Evolutionary conservation across 1,140 invertebrate genomes (phyloP), one percentile per base, ranked within the genome.

Genomic region (Lasaia peninsularis): DNA sequence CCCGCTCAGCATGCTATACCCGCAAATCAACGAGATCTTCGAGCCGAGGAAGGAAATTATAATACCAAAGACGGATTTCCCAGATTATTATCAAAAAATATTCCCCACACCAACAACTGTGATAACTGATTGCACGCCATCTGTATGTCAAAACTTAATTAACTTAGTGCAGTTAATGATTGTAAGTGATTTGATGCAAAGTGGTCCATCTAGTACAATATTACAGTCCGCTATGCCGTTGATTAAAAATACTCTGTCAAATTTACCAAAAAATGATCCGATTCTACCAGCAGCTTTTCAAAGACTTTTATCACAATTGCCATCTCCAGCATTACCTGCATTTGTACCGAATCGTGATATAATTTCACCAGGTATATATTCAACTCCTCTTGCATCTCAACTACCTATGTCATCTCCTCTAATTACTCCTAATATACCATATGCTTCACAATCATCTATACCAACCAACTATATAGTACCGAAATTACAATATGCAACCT

Each of bases 81-180:
- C 40, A 10, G 40, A 48, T 18, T 48, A 48, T 21, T 21, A 21
- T 55, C 10, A 58, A 7, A 64, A 56, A 18, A 31, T 51, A 1
- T 50, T 49, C 33, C 18, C 69, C 12, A 21, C 65, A 8, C 62
- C 67, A 9, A 63, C 65, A 7, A 75, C 81, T 1, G 64, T 86
- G 5, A 78, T 82, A 12, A 82, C 81, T 1, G 84, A 87, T 44
- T 85, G 78, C 48, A 73, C 80, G 1, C 83, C 83, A 28, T 57
- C 75, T 11, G 69, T 80, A 0, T 87, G 84, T 33, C 73, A 85
- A 48, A 83, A 81, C 37, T 40, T 87, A 37, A 75, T 72, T 7
- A 74, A 87, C 56, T 78, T 80, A 0, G 56, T 87, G 10, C 78
- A 87, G 28, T 48, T 87, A 0, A 83, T 87, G 84, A 79, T 81